Base-by-base conservation (phyloP, 1,140 invertebrate species). In the Hyphantria cunea region DNA sequence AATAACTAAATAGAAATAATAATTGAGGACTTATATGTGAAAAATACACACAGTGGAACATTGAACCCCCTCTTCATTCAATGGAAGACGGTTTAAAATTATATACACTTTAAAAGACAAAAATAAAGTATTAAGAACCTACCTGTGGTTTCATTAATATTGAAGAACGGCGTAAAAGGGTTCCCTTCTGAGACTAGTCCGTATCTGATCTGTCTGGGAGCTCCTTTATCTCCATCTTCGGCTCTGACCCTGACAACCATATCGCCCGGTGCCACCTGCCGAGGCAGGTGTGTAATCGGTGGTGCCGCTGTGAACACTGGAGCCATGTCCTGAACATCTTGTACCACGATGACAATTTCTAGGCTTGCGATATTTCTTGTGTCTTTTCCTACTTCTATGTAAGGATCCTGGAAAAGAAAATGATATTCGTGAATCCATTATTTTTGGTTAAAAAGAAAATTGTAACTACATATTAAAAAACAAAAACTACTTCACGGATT, bases 181-280 rank as follows among this genome's bases (percentile, higher is more conserved):
- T 96, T 96, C 53, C 94, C 94, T 82, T 97, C 95, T 0, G 96
- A 95, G 13, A 97, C 94, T 50, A 97, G 91, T 9, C 95, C 95
- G 74, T 97, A 98, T 80, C 95, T 93, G 41, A 97, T 94, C 71
- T 95, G 94, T 44, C 96, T 92, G 3, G 96, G 96, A 41, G 94
- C 94, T 0, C 96, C 96, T 81, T 95, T 95, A 80, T 98, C 97
- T 2, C 97, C 96, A 83, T 98, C 97, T 85, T 96, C 95, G n/a
- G 97, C 97, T 66, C 94, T 93, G 0, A 98, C 95, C 85, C 93
- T 93, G 11, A 96, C 89, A 14, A 94, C 91, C 72, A 93, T 89
- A 80, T 94, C 94, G 12, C 93, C 93, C 6, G 93, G 93, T n/a
- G 92, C 91, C 41, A 95, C 89, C 41, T 93, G 93, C 0, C 93